phyloP scores from a whole-genome alignment of 2,888 invertebrate genomes.

The Operophtera brumata region DNA sequence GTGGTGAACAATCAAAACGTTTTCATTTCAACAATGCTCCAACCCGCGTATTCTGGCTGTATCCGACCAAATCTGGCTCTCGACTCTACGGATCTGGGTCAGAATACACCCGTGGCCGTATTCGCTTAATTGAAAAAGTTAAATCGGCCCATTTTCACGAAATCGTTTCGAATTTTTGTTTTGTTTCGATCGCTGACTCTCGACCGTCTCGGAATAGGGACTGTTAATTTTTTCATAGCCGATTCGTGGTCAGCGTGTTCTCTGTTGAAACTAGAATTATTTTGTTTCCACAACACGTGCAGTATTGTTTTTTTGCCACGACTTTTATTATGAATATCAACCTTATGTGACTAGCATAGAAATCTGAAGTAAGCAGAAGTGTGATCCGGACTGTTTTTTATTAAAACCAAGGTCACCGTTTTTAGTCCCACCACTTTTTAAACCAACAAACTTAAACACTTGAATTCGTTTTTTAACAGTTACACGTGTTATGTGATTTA shows the following conservation, averaged over 20 bases:
- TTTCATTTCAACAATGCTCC: slow-evolving; percentile 59
- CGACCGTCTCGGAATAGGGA: slow-evolving; percentile 34
- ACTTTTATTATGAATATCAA: background rate
- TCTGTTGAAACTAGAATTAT: background rate
- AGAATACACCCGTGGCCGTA: slow-evolving; percentile 53
- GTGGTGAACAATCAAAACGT: slow-evolving; percentile 54
- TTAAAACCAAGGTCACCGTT: too few species aligned
- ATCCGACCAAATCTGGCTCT: slow-evolving; percentile 33
- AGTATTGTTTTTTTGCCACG: background rate
- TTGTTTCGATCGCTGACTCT: slow-evolving; percentile 28
- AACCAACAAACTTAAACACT: too few species aligned
- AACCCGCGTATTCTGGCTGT: slow-evolving; percentile 41
- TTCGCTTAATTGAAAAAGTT: slow-evolving; percentile 74
- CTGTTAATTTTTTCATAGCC: slow-evolving; percentile 26
- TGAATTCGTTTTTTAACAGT: too few species aligned
- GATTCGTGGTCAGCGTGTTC: slow-evolving; percentile 5
- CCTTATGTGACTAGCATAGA: background rate
- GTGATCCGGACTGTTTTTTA: too few species aligned
- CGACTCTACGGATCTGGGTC: slow-evolving; percentile 45
- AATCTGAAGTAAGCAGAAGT: too few species aligned
- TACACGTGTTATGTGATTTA: too few species aligned
- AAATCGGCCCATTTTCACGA: slow-evolving; percentile 66
- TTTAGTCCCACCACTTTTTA: too few species aligned
- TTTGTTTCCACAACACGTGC: background rate
- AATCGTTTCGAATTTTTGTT: slow-evolving; percentile 55